phyloP scores from a whole-genome alignment of 2,888 invertebrate species.

The Calephelis perditalis region DNA sequence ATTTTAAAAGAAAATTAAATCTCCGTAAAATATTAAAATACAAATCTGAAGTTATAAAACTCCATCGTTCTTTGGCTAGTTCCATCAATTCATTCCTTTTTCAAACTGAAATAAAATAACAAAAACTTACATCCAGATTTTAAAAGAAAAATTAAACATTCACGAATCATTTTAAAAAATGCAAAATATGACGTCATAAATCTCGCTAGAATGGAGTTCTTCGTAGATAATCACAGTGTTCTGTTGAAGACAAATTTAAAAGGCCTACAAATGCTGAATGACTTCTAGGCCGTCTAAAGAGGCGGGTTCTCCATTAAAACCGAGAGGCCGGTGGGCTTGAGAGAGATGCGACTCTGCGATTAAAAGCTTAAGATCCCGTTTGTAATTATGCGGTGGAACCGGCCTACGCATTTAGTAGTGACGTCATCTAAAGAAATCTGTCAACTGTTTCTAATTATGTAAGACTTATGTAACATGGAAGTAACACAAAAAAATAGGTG shows the following conservation, averaged over 20 bases:
- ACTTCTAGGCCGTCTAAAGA: slow-evolving; percentile 39
- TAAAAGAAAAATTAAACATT: not conserved
- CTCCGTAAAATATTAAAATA: too few species aligned
- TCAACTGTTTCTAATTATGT: slow-evolving; percentile 10
- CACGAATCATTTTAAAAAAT: slow-evolving; percentile 4
- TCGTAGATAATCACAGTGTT: slow-evolving; percentile 16
- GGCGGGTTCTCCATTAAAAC: slow-evolving; percentile 47
- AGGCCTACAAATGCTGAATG: slow-evolving; percentile 39
- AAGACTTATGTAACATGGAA: not conserved
- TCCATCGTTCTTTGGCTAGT: slow-evolving; percentile 12
- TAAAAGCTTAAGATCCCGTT: slow-evolving; percentile 45
- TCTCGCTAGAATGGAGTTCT: slow-evolving; percentile 13
- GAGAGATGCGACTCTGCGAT: slow-evolving; percentile 41
- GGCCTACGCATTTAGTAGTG: slow-evolving; percentile 23
- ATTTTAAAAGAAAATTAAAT: too few species aligned
- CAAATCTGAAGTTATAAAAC: too few species aligned
- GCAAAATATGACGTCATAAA: slow-evolving; percentile 11
- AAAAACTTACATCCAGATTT: too few species aligned
- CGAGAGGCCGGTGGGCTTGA: slow-evolving; percentile 31
- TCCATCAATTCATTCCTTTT: too few species aligned
- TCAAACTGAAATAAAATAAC: too few species aligned
- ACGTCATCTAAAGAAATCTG: slow-evolving; percentile 17
- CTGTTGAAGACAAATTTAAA: slow-evolving; percentile 40
- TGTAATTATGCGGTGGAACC: slow-evolving; percentile 35
- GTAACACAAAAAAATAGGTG: too few species aligned